phyloP scores from a whole-genome alignment of 1,140 invertebrate species.

The Pogonus chalceus region DNA sequence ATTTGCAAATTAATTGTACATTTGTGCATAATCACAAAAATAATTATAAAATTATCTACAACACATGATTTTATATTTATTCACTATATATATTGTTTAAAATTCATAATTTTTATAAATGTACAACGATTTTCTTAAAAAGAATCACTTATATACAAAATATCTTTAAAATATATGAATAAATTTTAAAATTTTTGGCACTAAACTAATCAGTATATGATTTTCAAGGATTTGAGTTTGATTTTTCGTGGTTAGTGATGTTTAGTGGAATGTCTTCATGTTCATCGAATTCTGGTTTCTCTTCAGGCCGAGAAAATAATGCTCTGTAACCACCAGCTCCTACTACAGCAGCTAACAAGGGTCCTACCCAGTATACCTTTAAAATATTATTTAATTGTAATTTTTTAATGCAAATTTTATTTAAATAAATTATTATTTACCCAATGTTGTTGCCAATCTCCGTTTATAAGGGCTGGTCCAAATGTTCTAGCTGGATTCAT shows the following conservation, averaged over 20 bases:
- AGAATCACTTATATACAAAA: too few relatives aligned
- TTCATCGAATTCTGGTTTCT: not conserved
- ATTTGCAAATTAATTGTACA: too few relatives aligned
- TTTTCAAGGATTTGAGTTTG: not conserved
- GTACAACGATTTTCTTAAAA: too few relatives aligned
- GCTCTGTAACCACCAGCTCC: constrained; percentile 50
- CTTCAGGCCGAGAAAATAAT: constrained; percentile 33
- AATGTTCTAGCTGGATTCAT: constrained; percentile 75
- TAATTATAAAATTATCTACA: too few relatives aligned
- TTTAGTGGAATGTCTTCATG: not conserved
- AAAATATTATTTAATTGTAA: not conserved
- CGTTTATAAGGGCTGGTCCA: constrained; percentile 62
- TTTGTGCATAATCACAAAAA: too few relatives aligned
- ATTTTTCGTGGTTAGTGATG: not conserved
- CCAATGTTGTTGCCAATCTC: constrained; percentile 61
- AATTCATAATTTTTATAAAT: too few relatives aligned
- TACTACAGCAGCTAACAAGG: constrained; percentile 44
- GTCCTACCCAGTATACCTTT: constrained; percentile 63
- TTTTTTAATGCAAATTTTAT: not conserved
- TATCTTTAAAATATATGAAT: too few relatives aligned
- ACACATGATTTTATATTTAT: too few relatives aligned
- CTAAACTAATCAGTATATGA: not conserved
- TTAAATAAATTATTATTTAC: too few relatives aligned
- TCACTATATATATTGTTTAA: too few relatives aligned
- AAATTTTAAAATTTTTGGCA: not conserved